phyloP scores from a whole-genome alignment of 92 coral and sea anemone species.

The Pocillopora meandrina region DNA sequence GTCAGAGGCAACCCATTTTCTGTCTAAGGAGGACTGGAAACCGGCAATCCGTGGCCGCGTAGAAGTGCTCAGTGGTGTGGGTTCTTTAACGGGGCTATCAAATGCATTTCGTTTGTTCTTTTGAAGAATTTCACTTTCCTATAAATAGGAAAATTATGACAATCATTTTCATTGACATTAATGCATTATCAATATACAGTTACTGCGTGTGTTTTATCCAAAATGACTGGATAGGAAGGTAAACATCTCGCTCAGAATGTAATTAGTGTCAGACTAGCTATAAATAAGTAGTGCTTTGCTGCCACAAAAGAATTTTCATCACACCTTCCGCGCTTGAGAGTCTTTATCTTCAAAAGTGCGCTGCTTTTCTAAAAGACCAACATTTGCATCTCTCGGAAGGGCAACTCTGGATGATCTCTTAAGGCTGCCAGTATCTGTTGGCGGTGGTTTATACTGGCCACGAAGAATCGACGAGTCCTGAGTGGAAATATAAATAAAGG shows the following conservation, averaged over 20 bases:
- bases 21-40: slow-evolving; percentile 23
- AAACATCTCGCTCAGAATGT: no score
- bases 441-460: slow-evolving; percentile 27
- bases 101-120: slow-evolving; percentile 75
- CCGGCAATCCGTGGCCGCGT: slow-evolving; percentile 44
- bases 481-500: background rate
- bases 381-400: slow-evolving; percentile 33
- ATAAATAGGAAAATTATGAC: background rate
- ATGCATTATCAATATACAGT: no score
- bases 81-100: slow-evolving; percentile 54
- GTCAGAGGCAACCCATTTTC: slow-evolving; percentile 21
- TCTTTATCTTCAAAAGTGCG: slow-evolving; percentile 49
- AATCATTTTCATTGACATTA: no score
- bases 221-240: no score
- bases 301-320: background rate
- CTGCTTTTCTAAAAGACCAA: slow-evolving; percentile 38
- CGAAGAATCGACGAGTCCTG: slow-evolving; percentile 46
- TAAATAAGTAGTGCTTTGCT: background rate
- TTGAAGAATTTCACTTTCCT: slow-evolving; percentile 79
- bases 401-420: slow-evolving; percentile 37
- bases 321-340: slow-evolving; percentile 35
- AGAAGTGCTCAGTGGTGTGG: slow-evolving; percentile 71
- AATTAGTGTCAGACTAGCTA: no score
- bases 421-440: slow-evolving; percentile 25
- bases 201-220: no score